These are phyloP conservation scores for Drosophila teissieri DNA, from an alignment of 1,140 invertebrate species.

Conservation along the genomic window DNA sequence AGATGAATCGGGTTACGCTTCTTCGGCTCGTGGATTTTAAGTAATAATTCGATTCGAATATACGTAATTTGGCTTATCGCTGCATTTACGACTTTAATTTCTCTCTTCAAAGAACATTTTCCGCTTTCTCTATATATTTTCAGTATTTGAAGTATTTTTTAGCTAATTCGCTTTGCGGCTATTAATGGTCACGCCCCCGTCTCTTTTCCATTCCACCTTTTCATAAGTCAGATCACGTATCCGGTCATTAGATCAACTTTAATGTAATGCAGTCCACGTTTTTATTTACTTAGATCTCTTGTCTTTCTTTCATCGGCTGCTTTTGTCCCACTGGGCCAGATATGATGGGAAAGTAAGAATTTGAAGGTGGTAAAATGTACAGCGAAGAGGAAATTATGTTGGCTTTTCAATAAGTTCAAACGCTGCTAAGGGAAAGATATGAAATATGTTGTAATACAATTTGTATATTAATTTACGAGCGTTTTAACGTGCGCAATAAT, in stretches of 20 bases:
- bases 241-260: conserved; percentile 78
- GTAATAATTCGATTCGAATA: conserved; percentile 57
- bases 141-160: conserved; percentile 3
- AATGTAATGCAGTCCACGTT: conserved; percentile 74
- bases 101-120: neutral
- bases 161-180: conserved; percentile 62
- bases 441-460: neutral
- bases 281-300: conserved; percentile 71
- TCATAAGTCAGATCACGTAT: conserved; percentile 65
- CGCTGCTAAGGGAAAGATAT: conserved; percentile 30
- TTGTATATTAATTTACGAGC: too few relatives aligned
- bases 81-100: neutral
- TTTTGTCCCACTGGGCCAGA: neutral
- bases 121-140: neutral
- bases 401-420: conserved; percentile 63
- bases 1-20: conserved; percentile 3
- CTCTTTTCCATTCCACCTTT: conserved; percentile 17
- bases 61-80: neutral
- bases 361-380: neutral
- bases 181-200: conserved; percentile 45
- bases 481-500: neutral
- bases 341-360: neutral
- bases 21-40: conserved; percentile 20
- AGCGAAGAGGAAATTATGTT: conserved; percentile 27
- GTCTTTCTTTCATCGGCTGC: neutral